Evolutionary conservation across 2,797 vertebrate genomes (phyloP).

Genomic region (Cyclopterus lumpus): DNA sequence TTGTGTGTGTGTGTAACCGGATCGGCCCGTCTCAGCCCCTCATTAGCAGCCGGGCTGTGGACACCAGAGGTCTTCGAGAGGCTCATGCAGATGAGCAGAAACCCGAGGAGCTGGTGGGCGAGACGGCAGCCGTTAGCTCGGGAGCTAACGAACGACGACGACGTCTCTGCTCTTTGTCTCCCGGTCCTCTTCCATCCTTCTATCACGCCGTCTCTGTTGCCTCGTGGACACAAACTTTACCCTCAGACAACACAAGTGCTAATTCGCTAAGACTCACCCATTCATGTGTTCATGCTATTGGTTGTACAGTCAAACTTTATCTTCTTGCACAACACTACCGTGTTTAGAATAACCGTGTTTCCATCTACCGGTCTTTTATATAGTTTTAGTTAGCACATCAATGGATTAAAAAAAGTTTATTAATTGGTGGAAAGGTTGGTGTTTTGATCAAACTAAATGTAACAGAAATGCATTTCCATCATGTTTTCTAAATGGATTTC

Average conservation of each 20-base stretch:
- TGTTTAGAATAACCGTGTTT: not conserved
- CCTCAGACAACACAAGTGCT: not conserved
- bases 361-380: not conserved
- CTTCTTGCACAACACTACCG: not conserved
- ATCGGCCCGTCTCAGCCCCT: slow-evolving; percentile 73
- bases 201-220: not conserved
- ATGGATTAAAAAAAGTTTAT: not conserved
- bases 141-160: slow-evolving; percentile 64
- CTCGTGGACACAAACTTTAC: not conserved
- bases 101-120: slow-evolving; percentile 72
- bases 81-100: slow-evolving; percentile 86
- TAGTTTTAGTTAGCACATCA: not conserved
- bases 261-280: fast-evolving
- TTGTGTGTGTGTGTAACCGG: slow-evolving; percentile 77
- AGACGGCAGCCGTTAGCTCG: slow-evolving; percentile 58
- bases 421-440: not conserved
- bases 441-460: not conserved
- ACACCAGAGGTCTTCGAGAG: slow-evolving; percentile 74
- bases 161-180: slow-evolving; percentile 12
- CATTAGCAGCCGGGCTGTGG: slow-evolving; percentile 80
- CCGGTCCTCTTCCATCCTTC: not conserved
- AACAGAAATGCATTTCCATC: not conserved
- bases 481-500: not conserved
- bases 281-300: not conserved
- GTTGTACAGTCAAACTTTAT: not conserved